A percentile compares a stretch with the other conserved stretches of the same genome.
phyloP scores from a whole-genome alignment of 1,140 invertebrate species.

The Achroia grisella region DNA sequence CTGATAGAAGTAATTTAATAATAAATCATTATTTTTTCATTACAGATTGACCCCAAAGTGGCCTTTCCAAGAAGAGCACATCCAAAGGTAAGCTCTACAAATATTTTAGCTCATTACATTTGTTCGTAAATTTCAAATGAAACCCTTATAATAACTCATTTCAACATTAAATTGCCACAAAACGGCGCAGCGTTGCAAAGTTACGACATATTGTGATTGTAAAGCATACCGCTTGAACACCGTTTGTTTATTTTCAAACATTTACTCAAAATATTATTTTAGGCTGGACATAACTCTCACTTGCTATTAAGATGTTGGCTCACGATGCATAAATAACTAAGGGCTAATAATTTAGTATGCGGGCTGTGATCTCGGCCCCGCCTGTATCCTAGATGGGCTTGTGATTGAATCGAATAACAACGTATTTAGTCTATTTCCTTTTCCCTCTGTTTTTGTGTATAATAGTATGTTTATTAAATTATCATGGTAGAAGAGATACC shows the following conservation, averaged over 20 bases:
- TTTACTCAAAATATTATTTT: slow-evolving; percentile 73
- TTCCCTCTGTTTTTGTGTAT: slow-evolving; percentile 2
- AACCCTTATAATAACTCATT: slow-evolving; percentile 53
- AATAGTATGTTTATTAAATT: slow-evolving; percentile 1
- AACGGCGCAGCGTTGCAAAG: slow-evolving; percentile 26
- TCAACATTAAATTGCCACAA: slow-evolving; percentile 47
- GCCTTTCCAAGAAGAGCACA: slow-evolving; percentile 99
- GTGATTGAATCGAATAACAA: slow-evolving; percentile 57
- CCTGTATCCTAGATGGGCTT: slow-evolving; percentile 37
- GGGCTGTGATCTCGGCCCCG: slow-evolving; percentile 48
- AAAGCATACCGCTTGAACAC: slow-evolving; percentile 38
- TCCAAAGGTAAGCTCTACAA: slow-evolving; percentile 90
- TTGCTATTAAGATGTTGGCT: slow-evolving; percentile 69
- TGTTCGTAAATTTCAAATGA: slow-evolving; percentile 46
- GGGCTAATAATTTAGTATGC: slow-evolving; percentile 69
- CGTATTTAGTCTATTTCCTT: slow-evolving; percentile 36
- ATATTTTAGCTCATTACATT: slow-evolving; percentile 27
- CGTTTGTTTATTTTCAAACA: slow-evolving; percentile 67
- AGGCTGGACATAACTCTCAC: slow-evolving; percentile 64
- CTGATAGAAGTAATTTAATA: too few relatives aligned
- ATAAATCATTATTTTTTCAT: slow-evolving; percentile 45
- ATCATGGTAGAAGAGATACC: slow-evolving; percentile 1
- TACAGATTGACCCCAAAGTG: slow-evolving; percentile 99
- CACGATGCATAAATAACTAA: slow-evolving; percentile 69
- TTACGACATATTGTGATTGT: slow-evolving; percentile 45